These are phyloP conservation scores for Leptopilina boulardi DNA, from an alignment of 1,140 invertebrate genomes.

Conservation along the genomic window DNA sequence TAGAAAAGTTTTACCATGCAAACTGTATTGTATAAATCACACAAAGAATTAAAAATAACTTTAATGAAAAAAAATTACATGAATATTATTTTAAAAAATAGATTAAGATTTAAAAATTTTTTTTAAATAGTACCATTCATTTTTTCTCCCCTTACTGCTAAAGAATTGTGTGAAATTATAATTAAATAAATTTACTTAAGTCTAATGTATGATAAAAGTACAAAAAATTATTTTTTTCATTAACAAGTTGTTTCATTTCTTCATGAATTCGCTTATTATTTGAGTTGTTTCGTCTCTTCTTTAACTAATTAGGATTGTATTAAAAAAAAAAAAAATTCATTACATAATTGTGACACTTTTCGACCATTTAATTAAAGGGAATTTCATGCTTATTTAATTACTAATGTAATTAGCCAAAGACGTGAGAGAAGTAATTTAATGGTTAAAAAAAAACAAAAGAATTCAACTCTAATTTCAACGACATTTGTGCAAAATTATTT, in stretches of 20 bases:
- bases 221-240: neutral
- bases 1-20: too few relatives aligned
- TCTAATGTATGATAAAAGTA: neutral
- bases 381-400: conserved; percentile 2
- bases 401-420: neutral
- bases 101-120: too few relatives aligned
- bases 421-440: neutral
- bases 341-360: neutral
- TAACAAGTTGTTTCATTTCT: neutral
- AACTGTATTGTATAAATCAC: too few relatives aligned
- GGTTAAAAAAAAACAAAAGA: neutral
- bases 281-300: neutral
- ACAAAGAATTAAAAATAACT: too few relatives aligned
- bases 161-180: too few relatives aligned
- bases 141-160: too few relatives aligned
- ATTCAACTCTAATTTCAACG: neutral
- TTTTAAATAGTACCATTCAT: too few relatives aligned
- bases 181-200: too few relatives aligned
- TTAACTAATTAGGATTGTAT: neutral
- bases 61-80: too few relatives aligned
- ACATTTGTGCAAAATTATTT: neutral
- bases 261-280: neutral
- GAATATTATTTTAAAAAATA: too few relatives aligned
- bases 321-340: neutral
- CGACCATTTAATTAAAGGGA: neutral